Percentiles rank a stretch among this genome's conserved stretches.
Conservation (phyloP, 2,113 vertebrate genomes). For the Monopterus albus region DNA sequence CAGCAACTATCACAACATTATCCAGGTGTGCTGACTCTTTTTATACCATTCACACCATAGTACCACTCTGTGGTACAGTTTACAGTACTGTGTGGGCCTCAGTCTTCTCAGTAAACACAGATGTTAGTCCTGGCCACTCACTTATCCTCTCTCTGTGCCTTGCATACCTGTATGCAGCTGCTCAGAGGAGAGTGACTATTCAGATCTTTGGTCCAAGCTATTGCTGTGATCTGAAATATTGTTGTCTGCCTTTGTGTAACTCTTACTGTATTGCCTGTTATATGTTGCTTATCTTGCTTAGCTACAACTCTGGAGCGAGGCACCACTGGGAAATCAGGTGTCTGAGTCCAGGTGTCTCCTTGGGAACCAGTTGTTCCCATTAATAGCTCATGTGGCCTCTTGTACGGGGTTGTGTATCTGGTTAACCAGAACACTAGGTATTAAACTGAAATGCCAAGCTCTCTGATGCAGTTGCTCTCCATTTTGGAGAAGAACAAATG, state of each 20-base stretch:
- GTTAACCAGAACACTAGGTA: not conserved
- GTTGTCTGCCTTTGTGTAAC: not conserved
- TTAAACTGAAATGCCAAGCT: conserved; percentile 9
- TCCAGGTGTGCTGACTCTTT: conserved; percentile 8
- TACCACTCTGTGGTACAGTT: not conserved
- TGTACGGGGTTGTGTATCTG: conserved; percentile 8
- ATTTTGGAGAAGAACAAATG: not conserved
- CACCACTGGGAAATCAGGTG: conserved; percentile 39
- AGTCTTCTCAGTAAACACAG: not conserved
- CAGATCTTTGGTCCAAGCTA: not conserved
- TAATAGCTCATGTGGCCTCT: conserved; percentile 12
- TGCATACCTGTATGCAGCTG: not conserved
- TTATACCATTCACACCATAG: not conserved
- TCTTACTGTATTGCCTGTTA: not conserved
- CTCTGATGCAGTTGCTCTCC: not conserved
- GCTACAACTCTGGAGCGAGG: not conserved
- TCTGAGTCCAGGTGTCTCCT: conserved; percentile 27
- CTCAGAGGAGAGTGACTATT: not conserved
- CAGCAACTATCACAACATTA: conserved; percentile 16
- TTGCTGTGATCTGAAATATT: not conserved
- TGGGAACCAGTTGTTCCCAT: conserved; percentile 38
- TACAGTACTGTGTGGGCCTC: not conserved
- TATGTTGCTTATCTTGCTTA: not conserved
- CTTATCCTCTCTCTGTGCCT: not conserved
- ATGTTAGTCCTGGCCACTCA: not conserved